These are phyloP conservation scores for Sminthurides aquaticus DNA, from an alignment of 2,888 invertebrate species.

Conservation along the genomic window DNA sequence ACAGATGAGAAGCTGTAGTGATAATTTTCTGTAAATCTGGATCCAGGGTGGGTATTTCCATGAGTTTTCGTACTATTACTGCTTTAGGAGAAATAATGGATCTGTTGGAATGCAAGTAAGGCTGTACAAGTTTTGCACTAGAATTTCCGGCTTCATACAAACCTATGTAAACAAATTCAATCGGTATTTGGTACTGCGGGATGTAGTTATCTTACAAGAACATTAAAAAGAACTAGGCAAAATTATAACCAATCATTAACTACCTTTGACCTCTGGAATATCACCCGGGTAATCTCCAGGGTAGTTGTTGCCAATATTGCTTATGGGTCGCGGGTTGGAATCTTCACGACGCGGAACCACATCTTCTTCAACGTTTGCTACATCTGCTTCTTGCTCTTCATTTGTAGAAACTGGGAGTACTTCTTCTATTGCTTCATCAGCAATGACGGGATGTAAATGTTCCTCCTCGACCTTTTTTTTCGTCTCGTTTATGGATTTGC, in stretches of 20 bases:
- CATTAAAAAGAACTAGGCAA: too few species aligned
- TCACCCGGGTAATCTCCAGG: slow-evolving; percentile 26
- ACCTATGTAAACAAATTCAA: background rate
- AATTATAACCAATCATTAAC: background rate
- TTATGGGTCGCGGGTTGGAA: background rate
- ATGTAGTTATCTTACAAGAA: too few species aligned
- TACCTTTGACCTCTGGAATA: slow-evolving; percentile 28
- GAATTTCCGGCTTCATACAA: background rate
- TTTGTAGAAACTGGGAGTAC: too few species aligned
- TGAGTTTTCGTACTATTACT: slow-evolving; percentile 32
- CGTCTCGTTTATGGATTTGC: slow-evolving; percentile 1
- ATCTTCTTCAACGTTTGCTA: slow-evolving; percentile 1
- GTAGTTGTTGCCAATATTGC: background rate
- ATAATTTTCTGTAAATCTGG: slow-evolving; percentile 28
- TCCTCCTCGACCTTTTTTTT: slow-evolving; percentile 18
- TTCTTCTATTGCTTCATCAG: too few species aligned
- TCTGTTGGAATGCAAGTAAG: background rate
- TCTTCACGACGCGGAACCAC: slow-evolving; percentile 1
- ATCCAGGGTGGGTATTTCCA: slow-evolving; percentile 35
- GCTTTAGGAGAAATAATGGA: slow-evolving; percentile 12
- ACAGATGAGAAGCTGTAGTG: slow-evolving; percentile 29
- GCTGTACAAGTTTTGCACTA: background rate
- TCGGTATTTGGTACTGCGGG: background rate
- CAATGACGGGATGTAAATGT: background rate
- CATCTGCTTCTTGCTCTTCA: slow-evolving; percentile 8